Percentiles rank a stretch among this genome's conserved stretches.
Conservation (phyloP, 2,113 vertebrate genomes). For the Loxodonta africana region DNA sequence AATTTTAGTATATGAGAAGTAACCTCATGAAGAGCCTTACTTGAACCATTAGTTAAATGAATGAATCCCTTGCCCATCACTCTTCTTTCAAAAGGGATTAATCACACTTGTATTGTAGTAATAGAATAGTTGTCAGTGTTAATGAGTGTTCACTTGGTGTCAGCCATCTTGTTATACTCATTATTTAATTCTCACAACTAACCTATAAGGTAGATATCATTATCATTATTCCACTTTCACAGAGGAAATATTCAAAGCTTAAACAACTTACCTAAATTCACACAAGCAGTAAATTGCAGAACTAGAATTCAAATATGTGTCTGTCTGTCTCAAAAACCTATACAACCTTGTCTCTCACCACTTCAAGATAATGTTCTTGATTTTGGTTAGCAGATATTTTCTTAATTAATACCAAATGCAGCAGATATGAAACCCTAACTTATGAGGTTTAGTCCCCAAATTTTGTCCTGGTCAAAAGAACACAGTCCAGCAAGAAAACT, state of each 20-base stretch:
- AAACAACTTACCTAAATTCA: background rate
- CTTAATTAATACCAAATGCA: background rate
- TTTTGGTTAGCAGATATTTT: background rate
- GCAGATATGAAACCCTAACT: background rate
- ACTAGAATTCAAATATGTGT: background rate
- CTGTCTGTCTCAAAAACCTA: background rate
- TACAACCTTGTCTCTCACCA: background rate
- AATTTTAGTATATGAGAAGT: background rate
- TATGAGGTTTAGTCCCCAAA: background rate
- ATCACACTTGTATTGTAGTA: background rate
- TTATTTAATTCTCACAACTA: background rate
- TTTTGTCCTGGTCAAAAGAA: background rate
- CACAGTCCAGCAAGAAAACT: background rate
- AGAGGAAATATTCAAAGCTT: background rate
- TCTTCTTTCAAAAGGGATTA: background rate
- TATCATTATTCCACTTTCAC: background rate
- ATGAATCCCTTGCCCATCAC: background rate
- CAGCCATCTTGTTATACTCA: background rate
- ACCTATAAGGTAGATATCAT: background rate
- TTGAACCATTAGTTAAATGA: background rate
- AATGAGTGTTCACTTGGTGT: background rate
- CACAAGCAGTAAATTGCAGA: background rate
- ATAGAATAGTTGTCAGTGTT: background rate
- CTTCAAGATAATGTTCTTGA: background rate
- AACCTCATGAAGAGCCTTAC: background rate